Evolutionary conservation across 2,888 invertebrate genomes (phyloP).

Genomic region (Panopea generosa): DNA sequence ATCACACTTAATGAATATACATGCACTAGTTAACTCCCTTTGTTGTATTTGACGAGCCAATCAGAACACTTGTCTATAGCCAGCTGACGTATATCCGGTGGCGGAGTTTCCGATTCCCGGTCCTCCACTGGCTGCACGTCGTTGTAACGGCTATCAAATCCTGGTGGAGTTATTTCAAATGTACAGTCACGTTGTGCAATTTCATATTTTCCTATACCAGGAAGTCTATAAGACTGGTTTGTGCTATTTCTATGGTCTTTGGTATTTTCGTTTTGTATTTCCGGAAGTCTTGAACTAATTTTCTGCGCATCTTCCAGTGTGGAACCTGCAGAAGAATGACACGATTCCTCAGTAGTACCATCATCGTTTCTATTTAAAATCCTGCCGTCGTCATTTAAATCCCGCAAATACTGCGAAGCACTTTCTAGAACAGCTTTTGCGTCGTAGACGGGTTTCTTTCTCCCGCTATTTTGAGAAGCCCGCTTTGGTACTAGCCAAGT

Average conservation of each 20-base stretch:
- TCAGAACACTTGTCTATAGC: constrained; percentile 77
- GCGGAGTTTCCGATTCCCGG: constrained; percentile 72
- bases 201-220: constrained; percentile 69
- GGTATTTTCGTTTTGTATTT: constrained; percentile 46
- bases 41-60: constrained; percentile 72
- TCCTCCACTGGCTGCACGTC: constrained; percentile 71
- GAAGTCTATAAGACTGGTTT: constrained; percentile 58
- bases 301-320: constrained; percentile 19
- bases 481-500: constrained; percentile 29
- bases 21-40: constrained; percentile 13
- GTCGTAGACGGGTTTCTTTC: constrained; percentile 22
- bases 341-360: constrained; percentile 32
- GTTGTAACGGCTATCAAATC: constrained; percentile 78
- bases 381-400: constrained; percentile 33
- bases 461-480: background rate
- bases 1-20: no score
- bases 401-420: constrained; percentile 26
- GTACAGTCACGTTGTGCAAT: constrained; percentile 65
- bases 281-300: constrained; percentile 39
- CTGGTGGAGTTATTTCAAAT: constrained; percentile 79
- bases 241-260: constrained; percentile 23
- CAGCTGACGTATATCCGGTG: constrained; percentile 73
- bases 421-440: constrained; percentile 31
- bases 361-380: constrained; percentile 1
- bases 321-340: constrained; percentile 52